Base-by-base conservation (phyloP, 2,888 invertebrate genomes). In the Oxytorus armatus region DNA sequence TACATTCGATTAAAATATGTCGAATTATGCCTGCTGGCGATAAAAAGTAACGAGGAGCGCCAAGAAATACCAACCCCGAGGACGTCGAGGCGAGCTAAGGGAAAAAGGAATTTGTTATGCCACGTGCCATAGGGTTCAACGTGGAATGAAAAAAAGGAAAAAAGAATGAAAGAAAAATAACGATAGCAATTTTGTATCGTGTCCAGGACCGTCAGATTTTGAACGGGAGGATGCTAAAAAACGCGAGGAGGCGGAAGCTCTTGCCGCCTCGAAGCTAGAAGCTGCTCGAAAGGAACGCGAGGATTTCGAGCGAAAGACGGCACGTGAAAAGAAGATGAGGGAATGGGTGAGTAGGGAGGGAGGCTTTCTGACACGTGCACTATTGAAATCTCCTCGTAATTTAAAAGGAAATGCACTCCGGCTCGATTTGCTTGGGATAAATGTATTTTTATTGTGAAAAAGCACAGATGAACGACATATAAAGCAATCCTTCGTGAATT, bases 181-280 rank as follows among this genome's bases (percentile, higher is more conserved):
- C 75, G 75, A 77, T 72, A 74, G 69, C 47, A 61, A 63, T 72
- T 72, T 81, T 75, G 49, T 16, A 23, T 72, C 57, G 78, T 39
- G 44, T 68, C 36, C 79, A 91, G 91, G 89, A 16, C 81, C 86
- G 55, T 84, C 85, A 44, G 75, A 81, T 18, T 88, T 86, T 25
- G 89, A 90, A 69, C 84, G 85, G 18, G 85, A 82, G 75, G 82
- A 84, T 29, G 69, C 66, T 33, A 78, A 82, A 47, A 81, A 81
- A 49, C 85, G 79, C 47, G 69, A 63, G 23, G 85, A 86, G 55
- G 84, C 78, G 57, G 85, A 88, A 82, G 77, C 92, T 79, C 90
- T 90, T 81, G 90, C 91, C 82, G 84, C 86, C 23, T 87, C 89
- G 80, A 75, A 89, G 75, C 89, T 90, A 81, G 81, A 86, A 75